phyloP scores from a whole-genome alignment of 2,797 vertebrate species.

The Chiroxiphia lanceolata region DNA sequence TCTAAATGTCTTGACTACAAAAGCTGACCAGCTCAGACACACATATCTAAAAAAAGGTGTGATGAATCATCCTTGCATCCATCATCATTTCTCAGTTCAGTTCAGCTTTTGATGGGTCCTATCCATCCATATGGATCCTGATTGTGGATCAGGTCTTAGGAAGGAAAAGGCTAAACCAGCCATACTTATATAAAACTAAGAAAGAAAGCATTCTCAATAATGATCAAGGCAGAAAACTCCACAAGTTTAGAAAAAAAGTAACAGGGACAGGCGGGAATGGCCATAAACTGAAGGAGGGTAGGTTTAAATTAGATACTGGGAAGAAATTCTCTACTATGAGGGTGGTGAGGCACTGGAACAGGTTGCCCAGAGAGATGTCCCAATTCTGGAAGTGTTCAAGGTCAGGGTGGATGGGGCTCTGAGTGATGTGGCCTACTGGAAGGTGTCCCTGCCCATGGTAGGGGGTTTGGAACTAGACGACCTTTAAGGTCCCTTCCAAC shows the following conservation, averaged over 20 bases:
- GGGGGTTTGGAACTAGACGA: background rate
- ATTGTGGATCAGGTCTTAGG: background rate
- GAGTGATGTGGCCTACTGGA: background rate
- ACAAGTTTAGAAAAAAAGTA: background rate
- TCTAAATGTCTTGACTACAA: background rate
- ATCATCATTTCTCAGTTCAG: background rate
- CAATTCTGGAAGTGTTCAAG: fast-evolving
- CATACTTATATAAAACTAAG: background rate
- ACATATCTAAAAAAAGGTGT: background rate
- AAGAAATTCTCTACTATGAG: background rate
- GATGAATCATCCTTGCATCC: slow-evolving; percentile 1
- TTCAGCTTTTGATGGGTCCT: background rate
- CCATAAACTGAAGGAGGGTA: background rate
- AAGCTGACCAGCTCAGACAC: background rate
- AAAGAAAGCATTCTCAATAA: background rate
- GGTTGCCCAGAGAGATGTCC: background rate
- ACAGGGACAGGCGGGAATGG: background rate
- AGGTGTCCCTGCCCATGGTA: background rate
- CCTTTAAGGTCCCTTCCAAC: background rate
- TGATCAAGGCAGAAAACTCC: background rate
- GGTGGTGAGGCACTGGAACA: background rate
- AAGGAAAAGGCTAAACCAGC: background rate
- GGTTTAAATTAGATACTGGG: background rate
- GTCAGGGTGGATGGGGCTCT: background rate
- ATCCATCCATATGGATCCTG: background rate